Evolutionary conservation across 2,888 invertebrate species (phyloP), one percentile per base, ranked within the genome.

Genomic region (Idaea aversata): DNA sequence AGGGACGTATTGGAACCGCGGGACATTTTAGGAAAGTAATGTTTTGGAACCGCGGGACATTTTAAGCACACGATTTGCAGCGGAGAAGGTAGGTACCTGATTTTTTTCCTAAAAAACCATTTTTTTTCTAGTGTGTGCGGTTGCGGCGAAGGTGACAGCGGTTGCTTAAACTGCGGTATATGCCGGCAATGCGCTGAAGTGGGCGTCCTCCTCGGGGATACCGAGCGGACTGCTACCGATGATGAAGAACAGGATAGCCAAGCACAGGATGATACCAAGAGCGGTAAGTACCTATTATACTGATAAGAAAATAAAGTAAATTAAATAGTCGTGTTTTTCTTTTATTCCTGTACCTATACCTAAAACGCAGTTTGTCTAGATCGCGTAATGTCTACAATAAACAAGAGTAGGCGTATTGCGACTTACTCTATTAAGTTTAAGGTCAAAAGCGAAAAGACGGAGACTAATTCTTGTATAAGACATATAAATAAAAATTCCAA

Each of bases 111-210:
- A 57, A 15, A 57, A 57, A n/a, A 38, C 5, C n/a, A n/a, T 2
- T 25, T 25, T 16, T 81, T 57, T n/a, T 36, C 36, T 75, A 98
- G 98, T 80, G 96, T 96, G 78, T 99, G 99, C 88, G 98, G 98
- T 0, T 99, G 99, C 91, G 99, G 99, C 3, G 97, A 97, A 83
- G 99, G 99, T 0, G 98, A 99, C 84, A 97, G 98, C 64, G 99
- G 99, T 0, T 99, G 99, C 82, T 95, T 96, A 0, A 95, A 96
- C 70, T 99, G 99, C 87, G 99, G 99, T 3, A 95, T 97, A 57
- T 99, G 99, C 84, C 94, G 97, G 59, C 94, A 96, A 3, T 99
- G 99, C 85, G 98, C 97, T 0, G 88, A 90, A n/a, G 75, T 67
- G 16, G 70, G 76, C 1, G 62, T 67, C 25, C 78, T 64, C 59